Evolutionary conservation across 2,888 invertebrate species (phyloP).

Genomic region (Pemphredon lugubris): DNA sequence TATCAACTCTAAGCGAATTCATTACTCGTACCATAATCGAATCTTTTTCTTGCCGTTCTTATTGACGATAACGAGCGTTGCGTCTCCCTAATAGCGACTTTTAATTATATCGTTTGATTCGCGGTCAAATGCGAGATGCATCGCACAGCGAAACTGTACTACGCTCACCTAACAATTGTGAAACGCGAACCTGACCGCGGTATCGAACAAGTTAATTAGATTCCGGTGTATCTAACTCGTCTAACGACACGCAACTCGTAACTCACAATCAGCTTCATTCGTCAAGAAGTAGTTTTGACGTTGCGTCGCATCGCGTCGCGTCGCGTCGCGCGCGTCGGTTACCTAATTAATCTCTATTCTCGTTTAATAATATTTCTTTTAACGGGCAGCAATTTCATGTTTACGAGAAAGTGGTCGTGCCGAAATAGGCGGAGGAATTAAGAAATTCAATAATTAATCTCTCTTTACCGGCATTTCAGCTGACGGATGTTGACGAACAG

Average conservation of each 20-base stretch:
- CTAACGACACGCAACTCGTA: conserved; percentile 48
- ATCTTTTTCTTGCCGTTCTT: no score
- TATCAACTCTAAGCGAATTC: no score
- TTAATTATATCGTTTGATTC: conserved; percentile 46
- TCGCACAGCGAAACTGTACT: conserved; percentile 54
- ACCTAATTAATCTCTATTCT: background rate
- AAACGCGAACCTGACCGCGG: conserved; percentile 27
- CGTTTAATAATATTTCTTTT: no score
- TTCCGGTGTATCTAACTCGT: conserved; percentile 42
- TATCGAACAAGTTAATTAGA: conserved; percentile 62
- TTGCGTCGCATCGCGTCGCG: background rate
- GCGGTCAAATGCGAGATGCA: conserved; percentile 26
- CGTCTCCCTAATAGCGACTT: no score
- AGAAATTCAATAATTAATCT: conserved; percentile 9
- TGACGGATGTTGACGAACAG: background rate
- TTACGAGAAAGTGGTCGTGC: no score
- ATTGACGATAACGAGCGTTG: no score
- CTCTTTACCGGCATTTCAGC: background rate
- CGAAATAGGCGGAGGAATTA: background rate
- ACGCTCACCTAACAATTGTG: conserved; percentile 33
- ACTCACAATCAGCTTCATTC: conserved; percentile 29
- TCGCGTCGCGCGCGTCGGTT: background rate
- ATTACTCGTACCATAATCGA: no score
- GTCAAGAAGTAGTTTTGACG: conserved; percentile 36
- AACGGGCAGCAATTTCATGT: no score